Percentiles rank a stretch among this genome's conserved stretches.
Evolutionary conservation across 2,797 vertebrate genomes (phyloP).

Genomic region (Notoglanidium macrostoma): DNA sequence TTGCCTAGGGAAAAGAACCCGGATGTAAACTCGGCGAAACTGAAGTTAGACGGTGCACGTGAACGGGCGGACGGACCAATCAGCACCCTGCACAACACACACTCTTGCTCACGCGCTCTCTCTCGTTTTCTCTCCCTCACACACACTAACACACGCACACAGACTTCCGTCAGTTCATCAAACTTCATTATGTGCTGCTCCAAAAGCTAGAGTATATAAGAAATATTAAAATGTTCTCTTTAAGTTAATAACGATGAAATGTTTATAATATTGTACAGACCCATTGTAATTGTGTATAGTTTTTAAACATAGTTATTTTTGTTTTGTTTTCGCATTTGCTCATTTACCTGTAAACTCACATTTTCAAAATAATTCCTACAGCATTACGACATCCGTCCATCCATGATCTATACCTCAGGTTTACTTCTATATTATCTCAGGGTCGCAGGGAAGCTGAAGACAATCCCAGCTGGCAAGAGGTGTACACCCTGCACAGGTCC

Average conservation of each 20-base stretch:
- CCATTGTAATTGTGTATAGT: background rate
- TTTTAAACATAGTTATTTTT: background rate
- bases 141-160: background rate
- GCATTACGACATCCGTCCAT: background rate
- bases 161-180: background rate
- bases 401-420: too few relatives aligned
- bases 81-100: conserved; percentile 23
- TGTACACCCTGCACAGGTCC: too few relatives aligned
- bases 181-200: background rate
- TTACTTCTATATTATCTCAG: too few relatives aligned
- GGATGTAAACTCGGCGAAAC: conserved; percentile 89
- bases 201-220: background rate
- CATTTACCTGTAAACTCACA: background rate
- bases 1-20: conserved; percentile 88
- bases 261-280: background rate
- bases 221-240: background rate
- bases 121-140: background rate
- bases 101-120: background rate
- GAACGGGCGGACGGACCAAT: conserved; percentile 39
- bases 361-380: background rate
- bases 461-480: too few relatives aligned
- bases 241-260: background rate
- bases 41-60: conserved; percentile 72
- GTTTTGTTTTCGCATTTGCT: background rate
- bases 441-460: too few relatives aligned